Evolutionary conservation across 2,888 invertebrate species (phyloP), one percentile per base, ranked within the genome.

Genomic region (Drosophila kanekoi): DNA sequence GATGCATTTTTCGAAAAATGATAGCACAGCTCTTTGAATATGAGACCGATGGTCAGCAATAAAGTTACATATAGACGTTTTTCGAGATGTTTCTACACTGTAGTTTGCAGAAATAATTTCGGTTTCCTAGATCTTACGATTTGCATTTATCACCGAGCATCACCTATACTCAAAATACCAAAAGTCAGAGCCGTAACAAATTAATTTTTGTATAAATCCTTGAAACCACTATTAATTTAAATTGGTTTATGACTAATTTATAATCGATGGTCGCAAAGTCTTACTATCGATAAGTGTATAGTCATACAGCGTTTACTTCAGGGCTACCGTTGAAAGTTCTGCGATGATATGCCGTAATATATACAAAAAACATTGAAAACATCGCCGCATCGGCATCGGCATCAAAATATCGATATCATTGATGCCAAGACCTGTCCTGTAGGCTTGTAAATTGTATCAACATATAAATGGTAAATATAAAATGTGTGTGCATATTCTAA

Each of bases 401-500:
- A 58, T 58, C 43, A 51, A 61, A 40, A 47, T 71, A 76, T 75
- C 74, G 74, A 74, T 74, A 58, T 23, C 59, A 52, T 56, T 61
- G 59, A 69, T 61, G 75, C 72, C 37, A 65, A 67, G 62, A 72
- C 63, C 57, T 62, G 64, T 77, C 59, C 73, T 69, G 64, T 54
- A 47, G 20, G 67, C 72, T 66, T 60, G 48, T 47, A 60, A 65
- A 51, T 65, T 65, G 53, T 69, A 62, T 73, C 53, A 65, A 58
- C 47, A 51, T 41, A 56, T 59, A 77, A 53, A 41, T 69, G 78
- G 73, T 77, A 73, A 78, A 65, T 78, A 65, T 69, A n/a, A 37
- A 41, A 48, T 37, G 44, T 28, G 8, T 14, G 33, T 41, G 37
- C 18, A 53, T n/a, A 37, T 32, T 37, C 38, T 35, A 14, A 10